Percentiles rank a stretch among this genome's conserved stretches.
These are phyloP conservation scores for Netelia melanura DNA, from an alignment of 2,888 invertebrate genomes.

Conservation along the genomic window DNA sequence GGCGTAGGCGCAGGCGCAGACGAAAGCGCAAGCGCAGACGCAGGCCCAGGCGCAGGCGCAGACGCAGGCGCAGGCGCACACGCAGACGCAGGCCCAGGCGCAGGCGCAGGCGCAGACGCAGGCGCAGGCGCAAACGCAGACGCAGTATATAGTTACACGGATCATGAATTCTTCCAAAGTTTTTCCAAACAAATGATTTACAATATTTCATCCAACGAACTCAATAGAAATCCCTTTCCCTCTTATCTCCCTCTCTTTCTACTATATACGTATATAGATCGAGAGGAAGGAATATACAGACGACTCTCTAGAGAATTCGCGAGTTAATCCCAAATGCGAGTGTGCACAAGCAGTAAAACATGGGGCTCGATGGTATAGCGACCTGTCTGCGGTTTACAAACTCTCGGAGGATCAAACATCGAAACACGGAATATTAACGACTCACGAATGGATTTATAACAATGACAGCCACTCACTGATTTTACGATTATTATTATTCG, in stretches of 20 bases:
- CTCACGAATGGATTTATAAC: too few relatives aligned
- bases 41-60: background rate
- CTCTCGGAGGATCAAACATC: background rate
- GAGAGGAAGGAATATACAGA: conserved; percentile 9
- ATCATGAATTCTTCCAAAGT: too few relatives aligned
- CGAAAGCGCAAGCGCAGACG: background rate
- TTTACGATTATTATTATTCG: too few relatives aligned
- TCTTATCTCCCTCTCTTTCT: background rate
- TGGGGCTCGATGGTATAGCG: conserved; percentile 6
- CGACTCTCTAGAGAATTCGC: conserved; percentile 36
- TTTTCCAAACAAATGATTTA: too few relatives aligned
- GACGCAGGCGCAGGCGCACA: background rate
- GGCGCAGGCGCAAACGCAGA: background rate
- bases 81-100: background rate
- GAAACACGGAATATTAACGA: background rate
- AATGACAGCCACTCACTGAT: too few relatives aligned
- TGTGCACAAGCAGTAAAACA: conserved; percentile 58
- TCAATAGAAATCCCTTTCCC: background rate
- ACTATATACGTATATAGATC: conserved; percentile 1
- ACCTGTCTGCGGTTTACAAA: conserved; percentile 16
- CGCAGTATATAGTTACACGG: too few relatives aligned
- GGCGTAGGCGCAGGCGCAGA: background rate
- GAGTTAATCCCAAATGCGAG: conserved; percentile 32
- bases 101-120: background rate
- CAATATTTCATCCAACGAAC: too few relatives aligned